Conservation (phyloP, 2,113 vertebrate genomes). For the Rhegmatorhina hoffmannsi region DNA sequence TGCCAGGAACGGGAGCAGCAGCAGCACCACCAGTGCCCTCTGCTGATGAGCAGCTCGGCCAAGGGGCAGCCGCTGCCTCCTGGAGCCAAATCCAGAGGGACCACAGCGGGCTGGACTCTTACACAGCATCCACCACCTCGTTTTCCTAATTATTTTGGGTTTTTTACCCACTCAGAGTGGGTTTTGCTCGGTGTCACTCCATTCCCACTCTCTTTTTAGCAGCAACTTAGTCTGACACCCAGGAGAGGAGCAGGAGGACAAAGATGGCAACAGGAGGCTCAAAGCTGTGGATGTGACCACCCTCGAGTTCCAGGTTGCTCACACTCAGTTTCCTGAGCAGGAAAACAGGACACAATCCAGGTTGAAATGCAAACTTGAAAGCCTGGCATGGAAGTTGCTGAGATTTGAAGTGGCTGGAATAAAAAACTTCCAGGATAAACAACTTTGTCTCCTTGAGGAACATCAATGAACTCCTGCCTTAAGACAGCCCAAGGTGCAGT, state of each 20-base stretch:
- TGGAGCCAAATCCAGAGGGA: background rate
- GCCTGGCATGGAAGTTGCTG: background rate
- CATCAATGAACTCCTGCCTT: background rate
- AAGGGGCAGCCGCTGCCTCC: background rate
- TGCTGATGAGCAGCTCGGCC: background rate
- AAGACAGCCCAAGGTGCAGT: rapidly evolving
- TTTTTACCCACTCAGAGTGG: background rate
- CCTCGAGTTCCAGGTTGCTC: background rate
- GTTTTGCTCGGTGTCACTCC: background rate
- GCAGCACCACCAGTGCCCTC: background rate
- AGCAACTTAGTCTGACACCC: background rate
- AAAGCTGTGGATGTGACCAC: rapidly evolving
- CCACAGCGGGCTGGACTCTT: background rate
- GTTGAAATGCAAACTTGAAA: background rate
- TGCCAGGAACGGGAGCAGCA: background rate
- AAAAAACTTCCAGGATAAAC: background rate
- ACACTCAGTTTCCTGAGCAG: rapidly evolving
- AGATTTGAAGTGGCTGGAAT: background rate
- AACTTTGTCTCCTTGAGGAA: background rate
- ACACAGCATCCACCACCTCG: rapidly evolving
- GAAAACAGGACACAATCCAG: background rate
- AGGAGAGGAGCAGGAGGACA: background rate
- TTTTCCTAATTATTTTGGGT: background rate
- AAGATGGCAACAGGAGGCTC: background rate
- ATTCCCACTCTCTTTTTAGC: background rate